phyloP scores from a whole-genome alignment of 2,797 vertebrate genomes.

The Gastrophryne carolinensis region DNA sequence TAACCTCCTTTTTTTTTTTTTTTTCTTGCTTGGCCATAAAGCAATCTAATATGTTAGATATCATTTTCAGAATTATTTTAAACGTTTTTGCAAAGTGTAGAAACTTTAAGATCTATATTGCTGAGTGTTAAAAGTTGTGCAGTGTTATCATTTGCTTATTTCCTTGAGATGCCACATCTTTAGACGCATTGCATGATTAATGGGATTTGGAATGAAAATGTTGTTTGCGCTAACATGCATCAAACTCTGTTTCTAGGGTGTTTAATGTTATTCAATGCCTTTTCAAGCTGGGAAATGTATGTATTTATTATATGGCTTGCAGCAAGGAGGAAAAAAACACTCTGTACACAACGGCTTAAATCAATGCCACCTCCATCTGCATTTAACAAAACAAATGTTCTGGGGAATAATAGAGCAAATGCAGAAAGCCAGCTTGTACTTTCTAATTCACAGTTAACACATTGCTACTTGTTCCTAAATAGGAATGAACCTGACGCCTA shows the following conservation, averaged over 20 bases:
- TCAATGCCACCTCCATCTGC: background rate
- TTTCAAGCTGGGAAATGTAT: background rate
- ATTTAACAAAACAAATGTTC: background rate
- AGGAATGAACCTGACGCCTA: too few species aligned
- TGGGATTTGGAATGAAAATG: background rate
- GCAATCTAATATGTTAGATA: too few species aligned
- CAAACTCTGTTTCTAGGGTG: background rate
- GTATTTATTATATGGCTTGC: background rate
- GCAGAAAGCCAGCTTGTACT: background rate
- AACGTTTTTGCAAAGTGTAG: background rate
- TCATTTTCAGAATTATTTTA: background rate
- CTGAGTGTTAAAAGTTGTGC: background rate
- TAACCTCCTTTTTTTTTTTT: too few species aligned
- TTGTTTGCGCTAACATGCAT: conserved; percentile 5
- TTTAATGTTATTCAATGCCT: background rate
- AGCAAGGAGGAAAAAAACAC: background rate
- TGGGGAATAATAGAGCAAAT: background rate
- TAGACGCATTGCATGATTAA: background rate
- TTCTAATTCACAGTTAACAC: too few species aligned
- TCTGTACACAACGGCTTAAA: background rate
- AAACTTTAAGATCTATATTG: background rate
- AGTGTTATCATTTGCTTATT: background rate
- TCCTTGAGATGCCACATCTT: background rate
- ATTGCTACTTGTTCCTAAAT: too few species aligned
- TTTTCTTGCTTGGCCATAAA: too few species aligned